phyloP scores from a whole-genome alignment of 2,797 vertebrate genomes.

The Holocentrus rufus region DNA sequence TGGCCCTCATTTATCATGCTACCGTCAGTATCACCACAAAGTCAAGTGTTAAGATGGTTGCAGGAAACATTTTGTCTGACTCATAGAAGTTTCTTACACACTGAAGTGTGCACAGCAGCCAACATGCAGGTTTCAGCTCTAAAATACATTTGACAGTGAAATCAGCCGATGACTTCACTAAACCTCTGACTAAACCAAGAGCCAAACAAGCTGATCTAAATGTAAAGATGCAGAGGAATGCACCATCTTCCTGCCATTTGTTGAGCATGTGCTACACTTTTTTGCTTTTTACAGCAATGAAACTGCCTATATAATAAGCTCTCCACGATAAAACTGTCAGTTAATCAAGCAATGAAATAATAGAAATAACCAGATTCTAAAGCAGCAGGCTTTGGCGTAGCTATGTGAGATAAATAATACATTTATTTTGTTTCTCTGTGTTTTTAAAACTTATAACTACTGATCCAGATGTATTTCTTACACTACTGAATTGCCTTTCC shows the following conservation, averaged over 20 bases:
- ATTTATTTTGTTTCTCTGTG: slow-evolving; percentile 14
- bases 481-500: slow-evolving; percentile 76
- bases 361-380: slow-evolving; percentile 3
- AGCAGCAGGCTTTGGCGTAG: slow-evolving; percentile 28
- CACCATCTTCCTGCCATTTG: slow-evolving; percentile 18
- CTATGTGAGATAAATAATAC: slow-evolving; percentile 16
- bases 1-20: slow-evolving; percentile 76
- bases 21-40: slow-evolving; percentile 47
- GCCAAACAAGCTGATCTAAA: slow-evolving; percentile 19
- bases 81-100: slow-evolving; percentile 14
- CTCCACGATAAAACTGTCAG: slow-evolving; percentile 15
- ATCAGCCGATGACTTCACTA: background rate
- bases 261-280: slow-evolving; percentile 20
- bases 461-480: slow-evolving; percentile 67
- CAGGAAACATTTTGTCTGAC: slow-evolving; percentile 2
- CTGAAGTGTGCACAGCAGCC: slow-evolving; percentile 27
- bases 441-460: slow-evolving; percentile 71
- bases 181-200: slow-evolving; percentile 14
- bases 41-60: slow-evolving; percentile 49
- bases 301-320: slow-evolving; percentile 14
- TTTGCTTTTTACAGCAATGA: slow-evolving; percentile 36
- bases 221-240: slow-evolving; percentile 3
- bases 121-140: slow-evolving; percentile 45
- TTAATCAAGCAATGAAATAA: slow-evolving; percentile 28
- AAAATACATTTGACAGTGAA: slow-evolving; percentile 24